Conservation (phyloP, 2,888 invertebrate genomes). For the Brenthis daphne region DNA sequence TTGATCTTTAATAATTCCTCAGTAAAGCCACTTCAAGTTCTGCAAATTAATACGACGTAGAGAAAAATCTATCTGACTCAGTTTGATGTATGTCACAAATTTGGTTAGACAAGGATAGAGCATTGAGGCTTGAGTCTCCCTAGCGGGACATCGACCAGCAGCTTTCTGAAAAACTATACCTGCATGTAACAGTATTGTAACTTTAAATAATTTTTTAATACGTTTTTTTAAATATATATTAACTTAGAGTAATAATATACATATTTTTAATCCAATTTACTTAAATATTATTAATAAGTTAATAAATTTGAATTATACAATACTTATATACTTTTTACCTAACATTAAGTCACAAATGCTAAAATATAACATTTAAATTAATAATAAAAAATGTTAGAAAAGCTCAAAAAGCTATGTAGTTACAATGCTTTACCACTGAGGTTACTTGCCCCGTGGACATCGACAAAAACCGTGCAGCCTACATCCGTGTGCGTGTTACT, state of each 20-base stretch:
- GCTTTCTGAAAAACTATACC: conserved; percentile 77
- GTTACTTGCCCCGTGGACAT: conserved; percentile 82
- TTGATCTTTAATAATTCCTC: conserved; percentile 66
- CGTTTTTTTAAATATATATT: neutral
- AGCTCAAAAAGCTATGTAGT: conserved; percentile 45
- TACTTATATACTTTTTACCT: too few relatives aligned
- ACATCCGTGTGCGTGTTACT: conserved; percentile 51
- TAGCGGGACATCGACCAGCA: conserved; percentile 82
- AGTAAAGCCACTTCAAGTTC: conserved; percentile 73
- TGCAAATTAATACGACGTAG: conserved; percentile 61
- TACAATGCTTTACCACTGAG: conserved; percentile 57
- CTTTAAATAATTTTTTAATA: conserved; percentile 47
- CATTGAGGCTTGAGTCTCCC: conserved; percentile 65
- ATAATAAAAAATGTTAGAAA: neutral
- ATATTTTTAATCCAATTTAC: too few relatives aligned
- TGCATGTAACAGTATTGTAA: conserved; percentile 56
- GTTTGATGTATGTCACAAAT: conserved; percentile 50
- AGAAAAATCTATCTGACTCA: conserved; percentile 54
- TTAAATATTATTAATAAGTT: too few relatives aligned
- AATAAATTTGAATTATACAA: too few relatives aligned
- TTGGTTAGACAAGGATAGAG: conserved; percentile 56
- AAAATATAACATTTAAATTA: neutral
- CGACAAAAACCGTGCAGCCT: conserved; percentile 81
- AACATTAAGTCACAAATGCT: too few relatives aligned
- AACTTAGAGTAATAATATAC: too few relatives aligned